These are phyloP conservation scores for Gadopsis bispinosus DNA, from an alignment of 2,797 vertebrate genomes.

Conservation along the genomic window DNA sequence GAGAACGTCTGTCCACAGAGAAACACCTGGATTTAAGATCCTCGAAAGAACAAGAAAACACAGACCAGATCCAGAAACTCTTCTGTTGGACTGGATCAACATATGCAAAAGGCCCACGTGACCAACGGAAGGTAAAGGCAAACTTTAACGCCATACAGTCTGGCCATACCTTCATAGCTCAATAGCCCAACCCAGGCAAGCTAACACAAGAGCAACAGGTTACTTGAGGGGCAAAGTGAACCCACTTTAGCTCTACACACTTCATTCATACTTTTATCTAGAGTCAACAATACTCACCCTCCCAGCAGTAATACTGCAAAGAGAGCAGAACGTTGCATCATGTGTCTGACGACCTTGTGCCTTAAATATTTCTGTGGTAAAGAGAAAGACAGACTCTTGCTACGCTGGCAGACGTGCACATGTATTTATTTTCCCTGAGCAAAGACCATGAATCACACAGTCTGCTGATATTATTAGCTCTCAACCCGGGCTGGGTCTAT, in stretches of 20 bases:
- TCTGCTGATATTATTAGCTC: conserved; percentile 77
- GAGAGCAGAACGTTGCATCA: conserved; percentile 64
- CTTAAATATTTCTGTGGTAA: conserved; percentile 11
- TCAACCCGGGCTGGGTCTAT: conserved; percentile 55
- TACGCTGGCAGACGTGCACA: conserved; percentile 9
- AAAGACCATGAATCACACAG: conserved; percentile 74
- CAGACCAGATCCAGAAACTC: background rate
- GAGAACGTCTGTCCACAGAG: no score
- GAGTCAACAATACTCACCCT: conserved; percentile 70
- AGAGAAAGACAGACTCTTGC: conserved; percentile 21
- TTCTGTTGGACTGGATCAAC: conserved; percentile 8
- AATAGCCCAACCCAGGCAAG: conserved; percentile 39
- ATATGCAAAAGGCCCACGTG: background rate
- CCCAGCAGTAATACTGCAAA: conserved; percentile 45
- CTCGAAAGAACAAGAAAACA: conserved; percentile 29
- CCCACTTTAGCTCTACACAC: conserved; percentile 30
- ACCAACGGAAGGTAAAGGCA: conserved; percentile 10
- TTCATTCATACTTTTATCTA: conserved; percentile 74
- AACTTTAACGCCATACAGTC: conserved; percentile 24
- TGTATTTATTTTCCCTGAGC: conserved; percentile 44
- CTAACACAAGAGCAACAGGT: conserved; percentile 37
- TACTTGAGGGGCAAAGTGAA: conserved; percentile 54
- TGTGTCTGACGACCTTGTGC: conserved; percentile 51
- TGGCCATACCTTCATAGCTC: conserved; percentile 18
- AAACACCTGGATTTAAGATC: background rate